These are phyloP conservation scores for Bombus ignitus DNA, from an alignment of 1,140 invertebrate genomes.

Conservation along the genomic window DNA sequence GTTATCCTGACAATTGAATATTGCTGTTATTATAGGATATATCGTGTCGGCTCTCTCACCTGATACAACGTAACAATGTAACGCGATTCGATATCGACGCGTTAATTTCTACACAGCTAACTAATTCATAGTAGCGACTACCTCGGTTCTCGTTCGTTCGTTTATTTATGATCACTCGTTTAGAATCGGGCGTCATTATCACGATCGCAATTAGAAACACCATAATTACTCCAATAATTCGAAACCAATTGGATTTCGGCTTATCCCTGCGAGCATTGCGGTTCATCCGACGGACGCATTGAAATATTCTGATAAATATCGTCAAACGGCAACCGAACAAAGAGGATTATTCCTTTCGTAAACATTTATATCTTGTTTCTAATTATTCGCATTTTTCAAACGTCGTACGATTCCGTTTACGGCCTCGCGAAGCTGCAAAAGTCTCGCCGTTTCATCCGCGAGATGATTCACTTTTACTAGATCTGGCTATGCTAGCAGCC, in stretches of 20 bases:
- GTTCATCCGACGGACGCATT: too few relatives aligned
- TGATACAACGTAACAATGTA: neutral
- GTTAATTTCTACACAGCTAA: neutral
- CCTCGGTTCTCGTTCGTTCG: neutral
- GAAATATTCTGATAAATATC: too few relatives aligned
- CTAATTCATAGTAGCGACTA: neutral
- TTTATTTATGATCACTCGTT: constrained; percentile 10
- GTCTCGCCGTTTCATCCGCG: too few relatives aligned
- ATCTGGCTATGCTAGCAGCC: neutral
- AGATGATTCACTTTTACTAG: too few relatives aligned
- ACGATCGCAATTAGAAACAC: neutral
- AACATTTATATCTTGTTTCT: too few relatives aligned
- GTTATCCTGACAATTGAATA: constrained; percentile 31
- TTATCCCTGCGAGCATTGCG: neutral
- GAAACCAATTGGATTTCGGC: neutral
- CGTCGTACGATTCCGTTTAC: too few relatives aligned
- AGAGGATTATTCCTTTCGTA: too few relatives aligned
- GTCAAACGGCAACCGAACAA: too few relatives aligned
- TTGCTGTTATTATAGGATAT: constrained; percentile 11
- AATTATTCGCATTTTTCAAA: too few relatives aligned
- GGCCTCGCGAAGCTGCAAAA: neutral
- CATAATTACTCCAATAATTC: neutral
- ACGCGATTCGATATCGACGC: neutral
- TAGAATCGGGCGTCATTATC: neutral
- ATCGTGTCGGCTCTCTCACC: neutral